phyloP scores from a whole-genome alignment of 2,888 invertebrate genomes.

The Diploptera punctata region DNA sequence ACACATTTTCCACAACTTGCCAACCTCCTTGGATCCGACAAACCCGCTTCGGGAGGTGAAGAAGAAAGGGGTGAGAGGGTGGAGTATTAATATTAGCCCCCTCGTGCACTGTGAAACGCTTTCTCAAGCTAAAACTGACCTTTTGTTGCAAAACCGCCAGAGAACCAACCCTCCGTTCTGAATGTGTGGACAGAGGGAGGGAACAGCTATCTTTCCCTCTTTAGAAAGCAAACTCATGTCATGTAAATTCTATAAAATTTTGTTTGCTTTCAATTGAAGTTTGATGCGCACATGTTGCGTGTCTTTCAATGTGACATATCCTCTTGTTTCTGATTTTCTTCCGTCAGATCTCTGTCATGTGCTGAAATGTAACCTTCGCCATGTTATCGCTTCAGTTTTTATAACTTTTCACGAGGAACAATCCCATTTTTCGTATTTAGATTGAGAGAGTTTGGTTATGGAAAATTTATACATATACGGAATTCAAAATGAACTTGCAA shows the following conservation, averaged over 20 bases:
- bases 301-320: neutral
- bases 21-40: too few species aligned
- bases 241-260: constrained; percentile 23
- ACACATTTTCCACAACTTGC: too few species aligned
- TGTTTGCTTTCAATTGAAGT: neutral
- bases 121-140: constrained; percentile 21
- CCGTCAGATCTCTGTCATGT: neutral
- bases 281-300: neutral
- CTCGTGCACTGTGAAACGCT: constrained; percentile 11
- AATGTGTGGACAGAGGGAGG: constrained; percentile 7
- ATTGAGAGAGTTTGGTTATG: too few species aligned
- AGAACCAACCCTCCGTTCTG: constrained; percentile 11
- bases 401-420: too few species aligned
- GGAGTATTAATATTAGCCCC: constrained; percentile 13
- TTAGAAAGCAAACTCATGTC: constrained; percentile 23
- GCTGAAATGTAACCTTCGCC: too few species aligned
- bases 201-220: neutral
- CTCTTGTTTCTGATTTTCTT: neutral
- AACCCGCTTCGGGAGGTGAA: too few species aligned
- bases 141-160: neutral
- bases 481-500: too few species aligned
- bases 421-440: too few species aligned
- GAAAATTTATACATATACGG: too few species aligned
- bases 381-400: too few species aligned
- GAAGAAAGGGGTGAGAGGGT: neutral